These are phyloP conservation scores for Scaeva pyrastri DNA, from an alignment of 2,888 invertebrate species.

Conservation along the genomic window DNA sequence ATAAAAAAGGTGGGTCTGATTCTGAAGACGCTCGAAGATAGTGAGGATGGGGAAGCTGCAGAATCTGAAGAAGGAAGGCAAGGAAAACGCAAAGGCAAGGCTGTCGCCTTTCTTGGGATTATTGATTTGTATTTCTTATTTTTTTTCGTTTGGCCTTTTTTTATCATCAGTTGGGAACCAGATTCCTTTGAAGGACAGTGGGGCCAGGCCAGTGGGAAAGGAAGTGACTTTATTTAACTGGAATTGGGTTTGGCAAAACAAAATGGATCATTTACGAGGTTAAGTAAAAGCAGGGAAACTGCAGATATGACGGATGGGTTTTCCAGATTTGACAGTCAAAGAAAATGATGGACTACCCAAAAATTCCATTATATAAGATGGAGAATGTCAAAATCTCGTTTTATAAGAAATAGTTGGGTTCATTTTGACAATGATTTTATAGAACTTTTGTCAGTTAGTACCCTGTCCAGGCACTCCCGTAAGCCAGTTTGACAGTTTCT, in stretches of 20 bases:
- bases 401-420: too few relatives aligned
- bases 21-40: conserved; percentile 14
- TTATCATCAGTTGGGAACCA: not conserved
- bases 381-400: too few relatives aligned
- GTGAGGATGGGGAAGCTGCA: conserved; percentile 24
- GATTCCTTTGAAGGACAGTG: conserved; percentile 28
- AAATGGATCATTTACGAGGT: not conserved
- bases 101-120: conserved; percentile 43
- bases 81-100: conserved; percentile 35
- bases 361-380: too few relatives aligned
- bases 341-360: too few relatives aligned
- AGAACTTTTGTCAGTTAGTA: too few relatives aligned
- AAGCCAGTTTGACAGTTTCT: too few relatives aligned
- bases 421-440: too few relatives aligned
- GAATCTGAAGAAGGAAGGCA: conserved; percentile 57
- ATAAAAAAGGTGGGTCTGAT: conserved; percentile 11
- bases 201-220: not conserved
- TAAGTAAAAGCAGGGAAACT: too few relatives aligned
- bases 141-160: too few relatives aligned
- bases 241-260: not conserved
- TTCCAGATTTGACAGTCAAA: too few relatives aligned
- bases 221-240: not conserved
- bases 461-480: too few relatives aligned
- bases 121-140: not conserved
- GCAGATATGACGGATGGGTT: too few relatives aligned